Base-by-base conservation (phyloP, 2,888 invertebrate species). In the Phaonia tiefii region DNA sequence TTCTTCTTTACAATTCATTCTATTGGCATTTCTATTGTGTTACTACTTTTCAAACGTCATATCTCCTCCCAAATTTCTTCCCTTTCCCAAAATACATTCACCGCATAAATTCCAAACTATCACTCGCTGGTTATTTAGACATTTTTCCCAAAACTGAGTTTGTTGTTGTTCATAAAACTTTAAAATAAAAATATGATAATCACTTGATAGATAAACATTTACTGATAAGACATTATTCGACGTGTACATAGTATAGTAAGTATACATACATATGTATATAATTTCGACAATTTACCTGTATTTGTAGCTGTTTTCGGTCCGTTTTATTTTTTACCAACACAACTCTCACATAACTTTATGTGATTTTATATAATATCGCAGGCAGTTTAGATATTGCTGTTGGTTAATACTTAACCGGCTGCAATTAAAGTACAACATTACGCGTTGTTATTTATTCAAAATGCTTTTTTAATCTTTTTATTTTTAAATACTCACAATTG, bases 131-230 rank as follows among this genome's bases (percentile, higher is more conserved):
- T n/a, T n/a, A n/a, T n/a, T n/a, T n/a, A n/a, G n/a, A n/a, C n/a
- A n/a, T n/a, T n/a, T 31, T 20, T 20, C 25, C 11, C 22, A 20
- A 4, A 51, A 51, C 2, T 3, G 8, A 10, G 3, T 25, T 8
- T 54, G 54, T 54, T 54, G 25, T 25, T 22, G 22, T 25, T 2
- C 54, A 13, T 3, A 11, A 1, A 46, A 51, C 17, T 25, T 2
- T 3, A 11, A 1, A 46, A 51, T 13, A 54, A 25, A 22, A 54
- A 31, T 31, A 31, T 31, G 31, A 22, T 20, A 75, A 75, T 67
- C 44, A 10, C 17, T 54, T 56, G 46, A 8, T 65, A 79, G 79
- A 74, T 79, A 79, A 79, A 75, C 69, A 58, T 7, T 73, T 17
- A 42, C 46, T 70, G 79, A 79, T 79, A 79, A 79, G 42, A 63